Evolutionary conservation across 92 coral and sea anemone genomes (phyloP), one percentile per base, ranked within the genome.

Genomic region (Diadumene lineata): DNA sequence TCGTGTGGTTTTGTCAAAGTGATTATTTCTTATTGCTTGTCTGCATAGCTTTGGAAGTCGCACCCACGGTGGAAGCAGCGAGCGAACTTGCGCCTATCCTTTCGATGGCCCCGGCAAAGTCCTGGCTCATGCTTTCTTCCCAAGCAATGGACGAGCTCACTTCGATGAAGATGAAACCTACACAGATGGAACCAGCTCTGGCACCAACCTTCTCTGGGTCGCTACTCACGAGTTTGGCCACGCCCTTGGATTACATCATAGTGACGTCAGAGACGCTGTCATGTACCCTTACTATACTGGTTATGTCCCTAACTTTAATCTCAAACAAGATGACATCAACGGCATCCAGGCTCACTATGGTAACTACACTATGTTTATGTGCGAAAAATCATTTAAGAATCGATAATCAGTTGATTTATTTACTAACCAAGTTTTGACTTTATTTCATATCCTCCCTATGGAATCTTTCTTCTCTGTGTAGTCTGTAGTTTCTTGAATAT

Each of bases 151-250:
- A 30, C 92, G 93, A 1, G 90, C 90, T 3, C 96, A 93, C 76
- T 90, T 93, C 33, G 96, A 93, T 53, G 96, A 93, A 64, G 96
- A 82, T 60, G 98, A 92, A 65, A 46, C 44, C 11, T 92, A 56
- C 70, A 81, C 90, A n/a, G 91, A 86, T 13, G 92, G 90, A 2
- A 80, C 81, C 16, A 60, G 79, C 11, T 23, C 79, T 7, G 94
- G 94, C 1, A 86, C 89, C n/a, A 85, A 92, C 38, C 86, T 92
- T 18, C 76, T 92, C 27, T 87, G 90, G 85, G 96, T 92, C 31
- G 98, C 98, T 17, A 88, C 87, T 1, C 98, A 92, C 84, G 98
- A 92, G 81, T 89, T 92, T 71, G 98, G 98, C 0, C 98, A 92
- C 56, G 72, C 96, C n/a, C 79, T 92, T 33, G 94, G 94, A 1